Conservation (phyloP, 2,113 vertebrate species). For the Ranitomeya variabilis region DNA sequence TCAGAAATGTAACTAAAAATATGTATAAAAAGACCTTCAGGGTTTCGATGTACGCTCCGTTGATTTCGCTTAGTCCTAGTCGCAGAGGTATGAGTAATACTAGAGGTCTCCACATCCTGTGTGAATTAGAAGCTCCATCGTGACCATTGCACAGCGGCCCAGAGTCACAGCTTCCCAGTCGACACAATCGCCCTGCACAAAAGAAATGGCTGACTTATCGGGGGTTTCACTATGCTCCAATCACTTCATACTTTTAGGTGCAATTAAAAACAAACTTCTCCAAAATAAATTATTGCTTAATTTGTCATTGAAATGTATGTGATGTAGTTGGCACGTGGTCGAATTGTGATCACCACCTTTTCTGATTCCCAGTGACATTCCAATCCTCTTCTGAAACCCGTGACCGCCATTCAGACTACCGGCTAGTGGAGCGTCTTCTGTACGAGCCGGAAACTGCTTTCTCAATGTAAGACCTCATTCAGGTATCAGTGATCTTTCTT, state of each 20-base stretch:
- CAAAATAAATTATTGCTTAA: no score
- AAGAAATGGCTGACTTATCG: constrained; percentile 26
- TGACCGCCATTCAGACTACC: no score
- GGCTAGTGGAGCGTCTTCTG: no score
- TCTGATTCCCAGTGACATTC: no score
- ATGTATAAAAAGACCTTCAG: constrained; percentile 80
- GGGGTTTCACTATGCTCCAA: not conserved
- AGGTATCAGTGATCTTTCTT: no score
- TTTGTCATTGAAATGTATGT: no score
- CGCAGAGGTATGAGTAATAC: constrained; percentile 95
- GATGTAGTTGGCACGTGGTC: no score
- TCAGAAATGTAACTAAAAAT: not conserved
- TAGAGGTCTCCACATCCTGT: constrained; percentile 84
- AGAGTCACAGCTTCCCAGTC: constrained; percentile 61
- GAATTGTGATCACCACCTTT: no score
- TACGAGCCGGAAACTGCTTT: no score
- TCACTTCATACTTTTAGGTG: not conserved
- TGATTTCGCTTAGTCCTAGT: constrained; percentile 94
- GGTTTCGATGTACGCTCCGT: constrained; percentile 94
- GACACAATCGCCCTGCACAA: constrained; percentile 83
- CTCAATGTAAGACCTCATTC: no score
- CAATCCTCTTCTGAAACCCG: no score
- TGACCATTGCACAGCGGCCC: constrained; percentile 75
- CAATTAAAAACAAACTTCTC: no score
- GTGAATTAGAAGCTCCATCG: constrained; percentile 1